Percentiles rank a stretch among this genome's conserved stretches.
phyloP scores from a whole-genome alignment of 2,888 invertebrate genomes.

The Anarsia innoxiella region DNA sequence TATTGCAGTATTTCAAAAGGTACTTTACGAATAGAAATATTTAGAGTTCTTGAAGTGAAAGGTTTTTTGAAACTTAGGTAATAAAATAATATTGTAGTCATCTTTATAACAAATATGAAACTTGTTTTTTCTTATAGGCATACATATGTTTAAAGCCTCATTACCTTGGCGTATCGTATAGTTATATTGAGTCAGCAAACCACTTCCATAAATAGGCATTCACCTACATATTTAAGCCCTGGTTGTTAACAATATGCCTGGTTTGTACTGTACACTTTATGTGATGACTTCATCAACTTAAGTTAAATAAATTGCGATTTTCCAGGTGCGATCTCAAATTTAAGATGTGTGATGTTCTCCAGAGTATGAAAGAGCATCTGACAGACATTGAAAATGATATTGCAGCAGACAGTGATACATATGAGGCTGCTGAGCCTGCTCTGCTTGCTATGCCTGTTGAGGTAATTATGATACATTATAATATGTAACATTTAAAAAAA shows the following conservation, averaged over 20 bases:
- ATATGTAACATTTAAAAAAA: no score
- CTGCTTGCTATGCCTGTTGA: conserved; percentile 59
- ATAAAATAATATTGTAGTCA: not conserved
- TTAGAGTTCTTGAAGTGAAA: no score
- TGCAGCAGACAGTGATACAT: conserved; percentile 22
- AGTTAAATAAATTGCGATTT: no score
- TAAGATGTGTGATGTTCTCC: conserved; percentile 44
- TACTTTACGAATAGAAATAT: not conserved
- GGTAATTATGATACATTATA: conserved; percentile 33
- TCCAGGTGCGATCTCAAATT: no score
- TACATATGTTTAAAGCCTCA: not conserved
- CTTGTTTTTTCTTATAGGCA: not conserved
- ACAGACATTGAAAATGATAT: conserved; percentile 37
- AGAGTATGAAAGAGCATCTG: conserved; percentile 39
- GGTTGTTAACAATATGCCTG: no score
- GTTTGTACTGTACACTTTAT: no score
- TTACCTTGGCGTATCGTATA: conserved; percentile 7
- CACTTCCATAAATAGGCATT: conserved; percentile 21
- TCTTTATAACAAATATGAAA: not conserved
- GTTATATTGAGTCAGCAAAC: conserved; percentile 10
- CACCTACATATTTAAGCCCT: no score
- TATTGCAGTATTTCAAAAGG: no score
- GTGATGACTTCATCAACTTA: no score
- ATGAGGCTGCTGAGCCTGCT: conserved; percentile 32
- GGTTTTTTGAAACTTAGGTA: not conserved